phyloP scores from a whole-genome alignment of 53 echinoderm and acorn worm genomes.

The Holothuria scabra region DNA sequence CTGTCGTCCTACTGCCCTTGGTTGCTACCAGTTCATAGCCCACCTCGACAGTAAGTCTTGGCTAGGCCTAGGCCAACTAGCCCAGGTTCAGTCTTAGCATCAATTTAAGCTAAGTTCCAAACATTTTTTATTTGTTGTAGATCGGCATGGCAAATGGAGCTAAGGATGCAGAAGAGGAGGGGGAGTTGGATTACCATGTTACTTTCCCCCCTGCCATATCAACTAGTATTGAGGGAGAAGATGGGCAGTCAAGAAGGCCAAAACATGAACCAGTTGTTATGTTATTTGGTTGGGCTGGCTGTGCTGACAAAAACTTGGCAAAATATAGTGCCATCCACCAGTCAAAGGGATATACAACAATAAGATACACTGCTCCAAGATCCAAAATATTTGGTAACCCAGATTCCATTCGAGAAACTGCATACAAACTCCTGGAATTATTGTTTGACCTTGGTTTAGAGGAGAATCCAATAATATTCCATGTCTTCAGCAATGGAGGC shows the following conservation, averaged over 20 bases:
- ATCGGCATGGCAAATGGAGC: too few relatives aligned
- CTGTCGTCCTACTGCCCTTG: too few relatives aligned
- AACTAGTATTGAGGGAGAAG: slow-evolving; percentile 33
- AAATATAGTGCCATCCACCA: slow-evolving; percentile 92
- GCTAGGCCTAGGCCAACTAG: too few relatives aligned
- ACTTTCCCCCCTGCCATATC: slow-evolving; percentile 92
- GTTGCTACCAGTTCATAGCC: too few relatives aligned
- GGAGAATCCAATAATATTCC: slow-evolving; percentile 85
- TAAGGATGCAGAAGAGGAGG: slow-evolving; percentile 11
- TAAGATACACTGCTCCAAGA: slow-evolving; percentile 76
- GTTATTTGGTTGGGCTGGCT: slow-evolving; percentile 90
- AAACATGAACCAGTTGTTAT: slow-evolving; percentile 81
- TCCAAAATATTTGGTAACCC: slow-evolving; percentile 51
- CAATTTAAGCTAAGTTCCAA: too few relatives aligned
- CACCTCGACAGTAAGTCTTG: too few relatives aligned
- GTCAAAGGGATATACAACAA: slow-evolving; percentile 79
- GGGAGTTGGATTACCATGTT: slow-evolving; percentile 88
- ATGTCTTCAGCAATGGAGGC: slow-evolving; percentile 92
- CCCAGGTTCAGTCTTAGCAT: too few relatives aligned
- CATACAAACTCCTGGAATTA: slow-evolving; percentile 75
- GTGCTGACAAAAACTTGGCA: slow-evolving; percentile 78
- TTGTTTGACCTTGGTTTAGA: slow-evolving; percentile 88
- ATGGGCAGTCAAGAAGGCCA: slow-evolving; percentile 10
- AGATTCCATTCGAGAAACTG: slow-evolving; percentile 54
- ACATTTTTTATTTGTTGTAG: too few relatives aligned